Evolutionary conservation across 1,140 invertebrate species (phyloP).

Genomic region (Pseudomyrmex sp.): DNA sequence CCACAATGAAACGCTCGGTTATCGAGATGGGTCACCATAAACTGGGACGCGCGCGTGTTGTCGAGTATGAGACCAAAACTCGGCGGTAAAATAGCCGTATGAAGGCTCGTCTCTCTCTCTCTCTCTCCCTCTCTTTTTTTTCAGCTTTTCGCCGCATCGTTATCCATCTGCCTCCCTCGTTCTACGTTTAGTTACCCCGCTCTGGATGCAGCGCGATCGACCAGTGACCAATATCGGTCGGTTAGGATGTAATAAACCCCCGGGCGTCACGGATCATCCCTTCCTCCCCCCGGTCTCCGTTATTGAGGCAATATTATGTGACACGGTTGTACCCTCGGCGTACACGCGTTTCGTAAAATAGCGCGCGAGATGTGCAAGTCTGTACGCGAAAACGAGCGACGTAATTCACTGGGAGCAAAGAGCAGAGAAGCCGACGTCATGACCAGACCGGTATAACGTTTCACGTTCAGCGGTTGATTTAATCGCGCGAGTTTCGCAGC

Average conservation of each 20-base stretch:
- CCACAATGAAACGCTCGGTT: slow-evolving; percentile 55
- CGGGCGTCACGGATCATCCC: slow-evolving; percentile 70
- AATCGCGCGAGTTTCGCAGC: slow-evolving; percentile 32
- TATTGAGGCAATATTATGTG: slow-evolving; percentile 72
- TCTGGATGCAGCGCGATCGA: slow-evolving; percentile 61
- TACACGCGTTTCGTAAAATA: slow-evolving; percentile 58
- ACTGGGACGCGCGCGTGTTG: slow-evolving; percentile 51
- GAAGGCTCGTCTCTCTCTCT: slow-evolving; percentile 13
- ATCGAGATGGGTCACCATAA: slow-evolving; percentile 59
- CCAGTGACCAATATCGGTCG: slow-evolving; percentile 70
- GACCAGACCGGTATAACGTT: slow-evolving; percentile 46
- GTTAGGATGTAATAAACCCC: slow-evolving; percentile 71
- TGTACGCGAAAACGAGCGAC: slow-evolving; percentile 46
- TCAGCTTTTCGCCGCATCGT: slow-evolving; percentile 29
- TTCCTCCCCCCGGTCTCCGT: slow-evolving; percentile 30
- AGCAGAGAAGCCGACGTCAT: slow-evolving; percentile 37
- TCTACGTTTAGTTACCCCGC: slow-evolving; percentile 11
- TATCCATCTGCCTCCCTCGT: neutral
- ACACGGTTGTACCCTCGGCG: slow-evolving; percentile 55
- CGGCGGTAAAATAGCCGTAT: slow-evolving; percentile 46
- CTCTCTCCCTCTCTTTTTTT: slow-evolving; percentile 34
- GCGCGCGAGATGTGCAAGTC: slow-evolving; percentile 58
- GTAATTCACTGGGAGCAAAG: slow-evolving; percentile 44
- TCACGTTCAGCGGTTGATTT: slow-evolving; percentile 34
- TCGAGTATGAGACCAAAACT: slow-evolving; percentile 32